Percentiles rank a stretch among this genome's conserved stretches.
phyloP scores from a whole-genome alignment of 2,113 vertebrate genomes.

The Aleadryas rufinucha region DNA sequence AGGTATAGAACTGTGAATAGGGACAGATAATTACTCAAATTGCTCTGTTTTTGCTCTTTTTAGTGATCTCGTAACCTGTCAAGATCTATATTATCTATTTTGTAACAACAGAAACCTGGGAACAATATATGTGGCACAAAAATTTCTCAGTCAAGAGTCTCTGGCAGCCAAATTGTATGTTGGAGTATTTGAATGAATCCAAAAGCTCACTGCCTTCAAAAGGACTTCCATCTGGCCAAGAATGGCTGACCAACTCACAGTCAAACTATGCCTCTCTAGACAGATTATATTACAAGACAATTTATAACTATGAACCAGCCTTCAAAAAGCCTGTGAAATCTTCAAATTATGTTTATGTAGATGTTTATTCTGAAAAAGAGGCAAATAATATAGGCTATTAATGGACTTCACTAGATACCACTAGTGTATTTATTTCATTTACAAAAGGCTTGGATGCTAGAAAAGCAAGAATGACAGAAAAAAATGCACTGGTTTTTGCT shows the following conservation, averaged over 20 bases:
- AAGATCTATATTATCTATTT: neutral
- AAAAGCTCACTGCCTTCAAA: neutral
- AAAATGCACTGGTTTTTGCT: neutral
- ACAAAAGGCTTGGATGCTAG: neutral
- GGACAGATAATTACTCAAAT: neutral
- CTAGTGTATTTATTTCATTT: neutral
- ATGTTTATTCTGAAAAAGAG: neutral
- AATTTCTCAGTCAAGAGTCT: neutral
- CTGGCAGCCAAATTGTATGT: neutral
- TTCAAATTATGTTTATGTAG: neutral
- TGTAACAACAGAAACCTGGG: rapidly evolving
- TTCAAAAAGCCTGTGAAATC: neutral
- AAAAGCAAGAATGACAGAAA: neutral
- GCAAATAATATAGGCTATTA: neutral
- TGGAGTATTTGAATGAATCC: neutral
- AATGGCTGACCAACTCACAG: neutral
- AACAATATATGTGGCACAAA: neutral
- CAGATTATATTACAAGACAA: neutral
- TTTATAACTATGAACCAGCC: neutral
- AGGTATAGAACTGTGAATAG: neutral
- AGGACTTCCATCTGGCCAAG: neutral
- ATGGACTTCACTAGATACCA: neutral
- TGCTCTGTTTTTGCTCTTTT: neutral
- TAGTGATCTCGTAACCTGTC: neutral
- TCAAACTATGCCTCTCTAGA: neutral